Evolutionary conservation across 1,140 invertebrate genomes (phyloP), one percentile per base, ranked within the genome.

Genomic region (Drosophila bifasciata): DNA sequence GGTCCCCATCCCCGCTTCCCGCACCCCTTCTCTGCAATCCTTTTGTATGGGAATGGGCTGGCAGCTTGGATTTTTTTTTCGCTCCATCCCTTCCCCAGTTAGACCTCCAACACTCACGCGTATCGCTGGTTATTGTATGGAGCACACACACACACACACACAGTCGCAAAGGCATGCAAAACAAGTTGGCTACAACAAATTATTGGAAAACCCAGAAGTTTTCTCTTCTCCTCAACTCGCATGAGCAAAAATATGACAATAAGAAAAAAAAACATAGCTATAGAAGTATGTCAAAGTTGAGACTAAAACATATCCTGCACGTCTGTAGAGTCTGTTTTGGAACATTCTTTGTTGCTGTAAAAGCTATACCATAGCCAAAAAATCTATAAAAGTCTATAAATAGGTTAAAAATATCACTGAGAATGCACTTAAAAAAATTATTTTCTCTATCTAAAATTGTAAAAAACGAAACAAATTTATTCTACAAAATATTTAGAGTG

Each of bases 101-200:
- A 28, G 40, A 16, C 21, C 32, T 11, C 19, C 6, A 51, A 60
- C 43, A 39, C 39, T 60, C 21, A 46, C 36, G 55, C 28, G 28
- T 28, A 28, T 3, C 3, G 8, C 32, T 71, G 5, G n/a, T 16
- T 32, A 16, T 49, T 61, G 36, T 36, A 11, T 13, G 11, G 3
- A 13, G 32, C 11, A 36, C 39, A 40, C 64, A 66, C 53, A 44
- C 58, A 52, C 46, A 21, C 58, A 39, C 23, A 40, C 58, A 40
- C 64, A 70, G 45, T n/a, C n/a, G n/a, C n/a, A n/a, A n/a, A 52
- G 28, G 50, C 68, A 78, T 78, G 77, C 83, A 86, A 86, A 86
- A 81, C 64, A 86, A 86, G 83, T 88, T 86, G 69, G 81, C 83
- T 88, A 86, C 81, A 86, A 88, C 81, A 86, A 86, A 86, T 86